Percentiles rank a stretch among this genome's conserved stretches.
phyloP scores from a whole-genome alignment of 2,113 vertebrate genomes.

The Xiphorhynchus elegans region DNA sequence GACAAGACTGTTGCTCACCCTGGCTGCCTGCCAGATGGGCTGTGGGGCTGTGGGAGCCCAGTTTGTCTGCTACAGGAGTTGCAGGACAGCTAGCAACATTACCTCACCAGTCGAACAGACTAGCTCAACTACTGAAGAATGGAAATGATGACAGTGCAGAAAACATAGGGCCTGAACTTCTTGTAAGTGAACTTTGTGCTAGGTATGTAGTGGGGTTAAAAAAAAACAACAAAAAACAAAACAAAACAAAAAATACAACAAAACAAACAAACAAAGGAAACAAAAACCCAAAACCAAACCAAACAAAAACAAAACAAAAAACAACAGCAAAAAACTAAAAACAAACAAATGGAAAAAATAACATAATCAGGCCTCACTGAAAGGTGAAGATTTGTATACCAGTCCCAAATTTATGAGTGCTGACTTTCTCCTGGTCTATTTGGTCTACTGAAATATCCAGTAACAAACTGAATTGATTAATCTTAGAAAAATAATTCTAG shows the following conservation, averaged over 20 bases:
- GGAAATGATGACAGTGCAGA: not conserved
- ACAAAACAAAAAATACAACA: not conserved
- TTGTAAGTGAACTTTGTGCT: not conserved
- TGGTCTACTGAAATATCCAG: not conserved
- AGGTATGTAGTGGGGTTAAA: not conserved
- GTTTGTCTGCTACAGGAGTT: not conserved
- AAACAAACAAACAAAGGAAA: not conserved
- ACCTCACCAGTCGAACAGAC: not conserved
- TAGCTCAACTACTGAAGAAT: not conserved
- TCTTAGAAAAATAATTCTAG: not conserved
- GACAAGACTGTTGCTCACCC: rapidly evolving
- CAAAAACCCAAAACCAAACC: not conserved
- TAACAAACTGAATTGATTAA: constrained; percentile 27
- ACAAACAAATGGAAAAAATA: not conserved
- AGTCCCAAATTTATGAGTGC: constrained; percentile 26
- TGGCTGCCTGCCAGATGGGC: not conserved
- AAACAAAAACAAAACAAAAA: not conserved
- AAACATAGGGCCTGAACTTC: not conserved
- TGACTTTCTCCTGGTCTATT: not conserved
- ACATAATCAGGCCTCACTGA: not conserved
- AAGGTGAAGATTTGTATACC: not conserved
- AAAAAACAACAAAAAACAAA: not conserved
- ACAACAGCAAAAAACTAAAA: not conserved
- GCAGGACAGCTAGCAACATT: not conserved
- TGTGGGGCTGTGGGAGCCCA: not conserved